A percentile compares a stretch with the other conserved stretches of the same genome.
Evolutionary conservation across 1,140 invertebrate genomes (phyloP).

Genomic region (Coptotermes formosanus): DNA sequence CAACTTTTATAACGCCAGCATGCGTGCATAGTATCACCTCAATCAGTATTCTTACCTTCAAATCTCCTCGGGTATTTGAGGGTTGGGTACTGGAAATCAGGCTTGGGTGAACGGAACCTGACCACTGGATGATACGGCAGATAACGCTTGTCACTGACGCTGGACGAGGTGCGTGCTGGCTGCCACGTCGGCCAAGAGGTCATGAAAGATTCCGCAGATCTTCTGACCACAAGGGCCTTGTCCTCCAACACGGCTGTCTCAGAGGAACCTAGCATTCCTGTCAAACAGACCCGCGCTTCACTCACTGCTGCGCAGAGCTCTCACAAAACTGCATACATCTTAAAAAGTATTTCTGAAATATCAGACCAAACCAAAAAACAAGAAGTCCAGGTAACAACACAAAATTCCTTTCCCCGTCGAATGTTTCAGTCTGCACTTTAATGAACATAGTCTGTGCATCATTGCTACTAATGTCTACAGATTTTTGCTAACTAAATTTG

Average conservation of each 20-base stretch:
- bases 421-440: no score
- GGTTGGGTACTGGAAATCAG: background rate
- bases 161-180: background rate
- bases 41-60: background rate
- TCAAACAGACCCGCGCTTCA: background rate
- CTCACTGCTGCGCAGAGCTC: background rate
- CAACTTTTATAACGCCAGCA: no score
- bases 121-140: conserved; percentile 22
- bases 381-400: no score
- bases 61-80: background rate
- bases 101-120: background rate
- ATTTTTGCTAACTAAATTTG: no score
- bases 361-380: no score
- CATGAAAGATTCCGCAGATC: background rate
- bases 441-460: no score
- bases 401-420: no score
- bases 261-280: background rate
- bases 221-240: background rate
- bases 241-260: background rate
- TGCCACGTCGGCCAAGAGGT: background rate
- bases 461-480: no score
- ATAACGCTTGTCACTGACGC: background rate
- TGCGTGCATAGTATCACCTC: no score
- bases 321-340: no score
- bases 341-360: no score